Evolutionary conservation across 2,888 invertebrate species (phyloP).

Genomic region (Pachymerium ferrugineum): DNA sequence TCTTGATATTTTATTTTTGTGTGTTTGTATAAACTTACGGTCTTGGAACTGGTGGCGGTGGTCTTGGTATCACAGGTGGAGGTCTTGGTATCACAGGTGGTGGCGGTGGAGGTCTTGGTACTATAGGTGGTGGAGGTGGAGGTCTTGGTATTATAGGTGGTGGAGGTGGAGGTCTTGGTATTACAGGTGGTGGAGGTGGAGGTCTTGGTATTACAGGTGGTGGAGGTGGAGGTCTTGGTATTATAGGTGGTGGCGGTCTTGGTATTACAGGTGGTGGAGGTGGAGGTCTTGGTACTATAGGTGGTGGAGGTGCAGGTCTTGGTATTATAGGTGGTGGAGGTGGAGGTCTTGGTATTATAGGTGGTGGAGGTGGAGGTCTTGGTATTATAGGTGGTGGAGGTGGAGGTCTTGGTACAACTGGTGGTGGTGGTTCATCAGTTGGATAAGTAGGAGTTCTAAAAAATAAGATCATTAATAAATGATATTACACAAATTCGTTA

Average conservation of each 20-base stretch:
- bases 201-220: neutral
- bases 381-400: neutral
- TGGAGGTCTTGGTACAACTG: neutral
- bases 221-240: neutral
- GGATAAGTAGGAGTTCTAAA: neutral
- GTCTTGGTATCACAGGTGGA: too few relatives aligned
- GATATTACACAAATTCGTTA: too few relatives aligned
- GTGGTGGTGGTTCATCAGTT: neutral
- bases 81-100: neutral
- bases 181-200: neutral
- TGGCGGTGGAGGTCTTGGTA: neutral
- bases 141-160: too few relatives aligned
- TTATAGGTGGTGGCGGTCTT: neutral
- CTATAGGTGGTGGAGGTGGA: neutral
- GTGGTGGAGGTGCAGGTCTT: neutral
- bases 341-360: neutral
- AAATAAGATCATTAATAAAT: neutral
- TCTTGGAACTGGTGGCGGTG: neutral
- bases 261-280: neutral
- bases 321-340: conserved; percentile 20
- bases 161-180: neutral
- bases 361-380: neutral
- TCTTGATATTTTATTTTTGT: neutral
- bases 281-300: neutral
- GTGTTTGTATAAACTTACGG: neutral